Evolutionary conservation across 1,140 invertebrate species (phyloP).

Genomic region (Lucilia cuprina): DNA sequence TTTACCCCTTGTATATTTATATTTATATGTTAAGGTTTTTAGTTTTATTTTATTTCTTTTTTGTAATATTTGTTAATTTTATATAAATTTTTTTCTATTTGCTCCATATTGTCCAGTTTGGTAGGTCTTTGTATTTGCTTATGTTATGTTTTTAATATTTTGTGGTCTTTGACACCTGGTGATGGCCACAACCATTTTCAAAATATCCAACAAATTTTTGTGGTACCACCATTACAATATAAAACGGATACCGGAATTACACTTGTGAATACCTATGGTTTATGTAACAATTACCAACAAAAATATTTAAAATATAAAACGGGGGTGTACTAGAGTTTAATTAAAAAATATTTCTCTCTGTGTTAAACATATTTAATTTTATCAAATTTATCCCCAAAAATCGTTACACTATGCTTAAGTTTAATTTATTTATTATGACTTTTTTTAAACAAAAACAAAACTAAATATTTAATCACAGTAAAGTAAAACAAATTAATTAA

Average conservation of each 20-base stretch:
- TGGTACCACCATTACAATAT: constrained; percentile 20
- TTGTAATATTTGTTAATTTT: neutral
- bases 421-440: too few species aligned
- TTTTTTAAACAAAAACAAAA: too few species aligned
- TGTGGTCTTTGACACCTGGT: constrained; percentile 32
- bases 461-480: too few species aligned
- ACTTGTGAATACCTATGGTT: constrained; percentile 16
- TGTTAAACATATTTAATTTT: too few species aligned
- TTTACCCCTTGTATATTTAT: neutral
- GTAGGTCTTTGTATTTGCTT: neutral
- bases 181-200: neutral
- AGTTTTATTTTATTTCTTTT: neutral
- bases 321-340: too few species aligned
- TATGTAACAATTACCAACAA: neutral
- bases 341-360: too few species aligned
- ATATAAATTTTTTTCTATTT: neutral
- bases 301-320: too few species aligned
- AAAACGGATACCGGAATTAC: constrained; percentile 30
- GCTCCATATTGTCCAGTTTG: neutral
- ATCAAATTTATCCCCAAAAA: too few species aligned
- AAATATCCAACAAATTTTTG: constrained; percentile 12
- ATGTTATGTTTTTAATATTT: neutral
- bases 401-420: too few species aligned
- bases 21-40: neutral
- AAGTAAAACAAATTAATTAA: neutral